Evolutionary conservation across 1,140 invertebrate genomes (phyloP).

Genomic region (Sycobia sp.): DNA sequence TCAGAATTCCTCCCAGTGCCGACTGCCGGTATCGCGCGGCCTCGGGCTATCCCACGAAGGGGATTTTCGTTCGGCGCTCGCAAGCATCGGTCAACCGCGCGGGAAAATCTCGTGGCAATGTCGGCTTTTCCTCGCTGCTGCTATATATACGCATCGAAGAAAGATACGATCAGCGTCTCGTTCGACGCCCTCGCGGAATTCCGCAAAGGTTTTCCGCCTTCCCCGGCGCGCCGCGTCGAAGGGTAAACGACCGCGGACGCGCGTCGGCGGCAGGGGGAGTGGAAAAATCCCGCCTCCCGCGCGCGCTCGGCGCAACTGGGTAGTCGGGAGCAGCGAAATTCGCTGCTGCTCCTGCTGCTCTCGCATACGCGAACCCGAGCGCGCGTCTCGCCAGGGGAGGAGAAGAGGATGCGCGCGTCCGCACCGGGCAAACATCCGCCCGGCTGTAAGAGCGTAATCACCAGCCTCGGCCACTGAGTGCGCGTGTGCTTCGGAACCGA

Average conservation of each 20-base stretch:
- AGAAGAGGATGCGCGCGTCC: not conserved
- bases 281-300: too few species aligned
- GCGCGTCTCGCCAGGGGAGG: not conserved
- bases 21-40: too few species aligned
- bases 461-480: not conserved
- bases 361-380: not conserved
- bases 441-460: slow-evolving; percentile 10
- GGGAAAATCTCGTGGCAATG: too few species aligned
- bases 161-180: slow-evolving; percentile 16
- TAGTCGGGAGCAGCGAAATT: too few species aligned
- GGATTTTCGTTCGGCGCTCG: too few species aligned
- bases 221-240: not conserved
- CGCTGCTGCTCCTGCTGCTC: too few species aligned
- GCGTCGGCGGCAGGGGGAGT: too few species aligned
- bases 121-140: slow-evolving; percentile 2
- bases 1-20: too few species aligned
- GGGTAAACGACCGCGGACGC: slow-evolving; percentile 13
- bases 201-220: not conserved
- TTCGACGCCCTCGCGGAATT: slow-evolving; percentile 2
- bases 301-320: too few species aligned
- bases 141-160: not conserved
- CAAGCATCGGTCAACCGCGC: too few species aligned
- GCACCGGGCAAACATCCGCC: slow-evolving; percentile 11
- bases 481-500: too few species aligned
- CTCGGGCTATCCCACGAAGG: too few species aligned